Base-by-base conservation (phyloP, 2,113 vertebrate species). In the Myiozetetes cayanensis region DNA sequence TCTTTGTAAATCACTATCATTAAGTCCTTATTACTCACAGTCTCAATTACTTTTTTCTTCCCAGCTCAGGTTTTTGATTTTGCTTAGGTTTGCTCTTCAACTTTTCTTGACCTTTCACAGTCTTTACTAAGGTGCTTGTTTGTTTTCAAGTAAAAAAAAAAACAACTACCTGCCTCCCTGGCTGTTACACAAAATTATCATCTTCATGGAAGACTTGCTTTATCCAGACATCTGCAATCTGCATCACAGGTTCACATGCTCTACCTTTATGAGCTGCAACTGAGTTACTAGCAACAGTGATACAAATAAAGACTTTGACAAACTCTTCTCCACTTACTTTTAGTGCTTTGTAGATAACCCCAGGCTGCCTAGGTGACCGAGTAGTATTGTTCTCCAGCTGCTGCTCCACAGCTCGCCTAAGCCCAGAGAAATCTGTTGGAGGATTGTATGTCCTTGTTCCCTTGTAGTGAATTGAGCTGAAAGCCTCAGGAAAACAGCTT, bases 361-460 rank as follows among this genome's bases (percentile, higher is more conserved):
- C 98, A 1, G 99, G 99, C 46, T 99, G 99, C 19, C 99, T 98
- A 12, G 99, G 99, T 5, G 99, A 99, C 30, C 99, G 99, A 24
- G 99, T 99, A 58, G 98, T 99, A 94, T 99, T 99, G 97, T 99
- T 99, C 89, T 99, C 98, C 84, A 99, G 97, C 84, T 99, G 99
- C 78, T 99, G 98, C 97, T 99, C 99, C 96, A 99, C 96, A 91
- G 97, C 98, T 44, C 97, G 98, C 65, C 99, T 98, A 55, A 99
- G 98, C 14, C 99, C 99, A 39, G 98, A 99, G 97, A 99, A 99
- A 97, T 99, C 99, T 0, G 99, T 99, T 71, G 99, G 99, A 41
- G 99, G 99, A 96, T 99, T 99, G 97, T 99, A 99, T 49, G 99
- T 99, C 73, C 99, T 99, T 28, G 99, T 99, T 87, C 99, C 99